Conservation (phyloP, 1,140 invertebrate genomes). For the Copidosoma floridanum region DNA sequence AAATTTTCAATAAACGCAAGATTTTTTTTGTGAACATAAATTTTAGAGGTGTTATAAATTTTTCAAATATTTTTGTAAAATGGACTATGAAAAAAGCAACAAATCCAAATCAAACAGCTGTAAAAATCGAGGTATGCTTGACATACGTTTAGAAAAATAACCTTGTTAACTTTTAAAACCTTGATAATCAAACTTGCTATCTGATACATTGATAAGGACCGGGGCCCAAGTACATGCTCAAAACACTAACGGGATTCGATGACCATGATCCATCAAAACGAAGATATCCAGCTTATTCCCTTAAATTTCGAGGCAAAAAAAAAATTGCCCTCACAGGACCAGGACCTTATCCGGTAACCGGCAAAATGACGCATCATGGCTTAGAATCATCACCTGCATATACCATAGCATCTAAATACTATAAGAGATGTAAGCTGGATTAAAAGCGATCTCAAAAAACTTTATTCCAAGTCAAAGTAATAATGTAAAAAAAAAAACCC, state of each 20-base stretch:
- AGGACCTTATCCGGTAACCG: conserved; percentile 44
- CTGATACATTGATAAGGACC: conserved; percentile 45
- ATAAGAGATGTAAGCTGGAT: conserved; percentile 29
- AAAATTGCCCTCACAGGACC: conserved; percentile 32
- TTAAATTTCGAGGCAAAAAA: conserved; percentile 29
- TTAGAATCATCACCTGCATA: conserved; percentile 40
- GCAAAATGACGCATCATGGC: conserved; percentile 45
- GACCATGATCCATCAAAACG: conserved; percentile 48
- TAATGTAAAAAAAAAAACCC: too few relatives aligned
- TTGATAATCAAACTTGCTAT: conserved; percentile 2
- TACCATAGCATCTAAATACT: conserved; percentile 33
- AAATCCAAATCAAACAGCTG: conserved; percentile 31
- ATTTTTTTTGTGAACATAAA: too few relatives aligned
- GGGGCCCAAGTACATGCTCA: conserved; percentile 50
- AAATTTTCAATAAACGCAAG: too few relatives aligned
- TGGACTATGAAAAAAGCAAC: conserved; percentile 26
- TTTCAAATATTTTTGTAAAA: background rate
- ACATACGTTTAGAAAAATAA: too few relatives aligned
- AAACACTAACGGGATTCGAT: conserved; percentile 45
- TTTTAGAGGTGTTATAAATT: too few relatives aligned
- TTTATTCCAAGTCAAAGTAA: too few relatives aligned
- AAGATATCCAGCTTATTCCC: conserved; percentile 48
- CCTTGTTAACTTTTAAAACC: background rate
- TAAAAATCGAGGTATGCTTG: conserved; percentile 29
- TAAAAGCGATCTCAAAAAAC: too few relatives aligned